Percentiles rank a stretch among this genome's conserved stretches.
These are phyloP conservation scores for Dinocampus coccinellae DNA, from an alignment of 2,888 invertebrate species.

Conservation along the genomic window DNA sequence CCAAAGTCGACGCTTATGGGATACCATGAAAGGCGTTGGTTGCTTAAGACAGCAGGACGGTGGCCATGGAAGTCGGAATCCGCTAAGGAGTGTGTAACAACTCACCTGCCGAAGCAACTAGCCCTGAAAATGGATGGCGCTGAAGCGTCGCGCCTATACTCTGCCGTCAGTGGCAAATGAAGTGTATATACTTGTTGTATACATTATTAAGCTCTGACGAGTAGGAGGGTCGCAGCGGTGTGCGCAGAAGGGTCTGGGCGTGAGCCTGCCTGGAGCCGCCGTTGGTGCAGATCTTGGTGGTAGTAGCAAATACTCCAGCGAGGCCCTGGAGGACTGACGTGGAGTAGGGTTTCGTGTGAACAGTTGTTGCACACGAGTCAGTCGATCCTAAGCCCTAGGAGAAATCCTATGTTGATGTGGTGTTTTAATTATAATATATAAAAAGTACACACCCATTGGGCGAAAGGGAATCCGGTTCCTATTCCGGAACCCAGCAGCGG, in stretches of 20 bases:
- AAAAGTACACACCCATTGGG: slow-evolving; percentile 68
- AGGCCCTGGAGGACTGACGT: slow-evolving; percentile 76
- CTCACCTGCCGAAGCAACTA: slow-evolving; percentile 77
- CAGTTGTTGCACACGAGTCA: slow-evolving; percentile 74
- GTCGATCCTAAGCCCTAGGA: slow-evolving; percentile 74
- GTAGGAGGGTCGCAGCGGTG: slow-evolving; percentile 74
- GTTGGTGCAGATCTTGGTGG: slow-evolving; percentile 70
- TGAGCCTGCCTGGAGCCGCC: slow-evolving; percentile 68
- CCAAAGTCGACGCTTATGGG: slow-evolving; percentile 56
- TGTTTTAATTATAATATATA: slow-evolving; percentile 54
- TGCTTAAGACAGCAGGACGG: slow-evolving; percentile 79
- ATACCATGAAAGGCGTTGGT: slow-evolving; percentile 71
- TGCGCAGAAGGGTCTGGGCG: slow-evolving; percentile 68
- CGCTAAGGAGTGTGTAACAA: slow-evolving; percentile 73
- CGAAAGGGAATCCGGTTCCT: slow-evolving; percentile 74
- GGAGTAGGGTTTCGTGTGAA: slow-evolving; percentile 77
- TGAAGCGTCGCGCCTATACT: slow-evolving; percentile 73
- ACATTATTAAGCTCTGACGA: slow-evolving; percentile 73
- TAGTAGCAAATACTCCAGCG: slow-evolving; percentile 75
- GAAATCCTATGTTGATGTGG: slow-evolving; percentile 70
- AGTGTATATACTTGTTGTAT: slow-evolving; percentile 71
- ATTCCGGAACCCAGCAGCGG: slow-evolving; percentile 72
- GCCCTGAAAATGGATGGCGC: slow-evolving; percentile 79
- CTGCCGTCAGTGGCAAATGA: slow-evolving; percentile 56
- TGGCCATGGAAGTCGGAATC: slow-evolving; percentile 82